Percentiles rank a stretch among this genome's conserved stretches.
Conservation (phyloP, 2,797 vertebrate species). For the Cephalopachus bancanus region DNA sequence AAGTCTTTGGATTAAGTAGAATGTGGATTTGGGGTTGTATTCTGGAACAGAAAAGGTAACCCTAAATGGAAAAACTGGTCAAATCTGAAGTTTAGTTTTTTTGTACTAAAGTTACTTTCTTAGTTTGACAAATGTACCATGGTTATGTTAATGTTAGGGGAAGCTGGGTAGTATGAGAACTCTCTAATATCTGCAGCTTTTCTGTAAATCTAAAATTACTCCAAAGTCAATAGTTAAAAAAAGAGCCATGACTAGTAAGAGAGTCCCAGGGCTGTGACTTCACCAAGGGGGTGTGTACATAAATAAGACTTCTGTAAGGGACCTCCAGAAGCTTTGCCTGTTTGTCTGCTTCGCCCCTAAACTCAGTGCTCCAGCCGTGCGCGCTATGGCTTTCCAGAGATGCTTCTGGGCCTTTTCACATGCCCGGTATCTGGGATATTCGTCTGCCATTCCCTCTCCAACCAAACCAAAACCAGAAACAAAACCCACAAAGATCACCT, state of each 20-base stretch:
- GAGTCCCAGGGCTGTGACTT: not conserved
- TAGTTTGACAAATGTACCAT: not conserved
- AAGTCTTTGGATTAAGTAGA: slow-evolving; percentile 51
- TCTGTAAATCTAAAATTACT: slow-evolving; percentile 55
- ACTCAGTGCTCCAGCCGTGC: rapidly evolving
- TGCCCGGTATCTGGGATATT: not conserved
- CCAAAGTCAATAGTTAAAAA: slow-evolving; percentile 19
- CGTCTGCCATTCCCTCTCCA: not conserved
- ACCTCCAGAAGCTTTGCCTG: not conserved
- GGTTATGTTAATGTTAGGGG: slow-evolving; percentile 1
- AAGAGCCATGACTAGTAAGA: slow-evolving; percentile 11
- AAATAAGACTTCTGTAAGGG: not conserved
- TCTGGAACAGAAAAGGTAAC: slow-evolving; percentile 64
- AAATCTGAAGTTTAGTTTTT: slow-evolving; percentile 45
- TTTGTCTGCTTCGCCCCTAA: not conserved
- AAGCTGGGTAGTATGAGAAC: not conserved
- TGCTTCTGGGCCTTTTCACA: not conserved
- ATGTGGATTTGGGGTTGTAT: slow-evolving; percentile 53
- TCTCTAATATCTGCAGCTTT: slow-evolving; percentile 31
- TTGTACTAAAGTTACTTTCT: slow-evolving; percentile 38
- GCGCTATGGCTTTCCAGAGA: not conserved
- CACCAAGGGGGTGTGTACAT: not conserved
- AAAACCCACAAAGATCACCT: not conserved
- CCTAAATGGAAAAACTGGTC: slow-evolving; percentile 3
- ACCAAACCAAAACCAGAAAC: not conserved